These are phyloP conservation scores for Sminthopsis crassicaudata DNA, from an alignment of 2,113 vertebrate species.

Conservation along the genomic window DNA sequence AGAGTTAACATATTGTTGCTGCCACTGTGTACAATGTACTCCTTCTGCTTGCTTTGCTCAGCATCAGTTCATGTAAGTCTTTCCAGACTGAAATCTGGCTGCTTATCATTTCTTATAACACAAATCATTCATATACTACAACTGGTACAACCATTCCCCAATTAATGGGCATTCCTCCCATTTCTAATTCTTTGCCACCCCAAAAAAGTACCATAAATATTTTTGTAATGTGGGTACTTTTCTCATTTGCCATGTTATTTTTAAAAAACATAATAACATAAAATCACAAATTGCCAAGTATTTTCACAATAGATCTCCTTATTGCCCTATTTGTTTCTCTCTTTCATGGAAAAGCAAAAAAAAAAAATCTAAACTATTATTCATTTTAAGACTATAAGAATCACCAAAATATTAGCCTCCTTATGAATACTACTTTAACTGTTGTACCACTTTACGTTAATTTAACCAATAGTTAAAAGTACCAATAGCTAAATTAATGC, in stretches of 20 bases:
- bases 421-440: background rate
- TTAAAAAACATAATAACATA: background rate
- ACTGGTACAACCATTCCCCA: too few relatives aligned
- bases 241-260: background rate
- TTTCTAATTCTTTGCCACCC: too few relatives aligned
- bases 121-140: too few relatives aligned
- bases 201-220: too few relatives aligned
- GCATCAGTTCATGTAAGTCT: too few relatives aligned
- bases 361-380: background rate
- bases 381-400: background rate
- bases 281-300: background rate
- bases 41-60: too few relatives aligned
- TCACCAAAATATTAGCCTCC: background rate
- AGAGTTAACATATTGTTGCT: too few relatives aligned
- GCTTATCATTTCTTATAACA: too few relatives aligned
- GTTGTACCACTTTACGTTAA: background rate
- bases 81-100: too few relatives aligned
- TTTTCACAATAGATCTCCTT: background rate
- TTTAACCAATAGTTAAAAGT: background rate
- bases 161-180: too few relatives aligned
- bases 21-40: too few relatives aligned
- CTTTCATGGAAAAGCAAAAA: background rate
- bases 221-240: background rate
- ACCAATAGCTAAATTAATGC: background rate
- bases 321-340: background rate